These are phyloP conservation scores for Macropis europaea DNA, from an alignment of 2,888 invertebrate species.

Conservation along the genomic window DNA sequence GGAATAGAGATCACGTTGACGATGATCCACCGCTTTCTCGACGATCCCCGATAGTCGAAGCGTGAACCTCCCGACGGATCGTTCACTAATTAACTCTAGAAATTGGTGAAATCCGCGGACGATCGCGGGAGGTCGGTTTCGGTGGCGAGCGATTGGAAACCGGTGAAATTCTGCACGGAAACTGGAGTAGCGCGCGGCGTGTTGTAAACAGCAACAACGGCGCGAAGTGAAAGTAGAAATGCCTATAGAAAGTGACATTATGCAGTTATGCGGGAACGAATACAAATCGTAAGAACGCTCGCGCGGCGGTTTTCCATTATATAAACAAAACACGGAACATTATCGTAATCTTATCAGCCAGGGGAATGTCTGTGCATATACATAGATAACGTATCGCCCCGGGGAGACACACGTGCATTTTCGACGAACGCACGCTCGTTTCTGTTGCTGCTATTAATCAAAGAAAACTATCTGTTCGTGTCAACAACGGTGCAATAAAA, in stretches of 20 bases:
- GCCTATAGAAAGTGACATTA: constrained; percentile 57
- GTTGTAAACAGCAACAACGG: constrained; percentile 32
- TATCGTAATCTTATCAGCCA: constrained; percentile 14
- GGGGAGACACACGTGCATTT: constrained; percentile 2
- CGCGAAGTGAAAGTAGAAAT: constrained; percentile 55
- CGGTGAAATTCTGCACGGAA: constrained; percentile 47
- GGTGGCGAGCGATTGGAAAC: constrained; percentile 27
- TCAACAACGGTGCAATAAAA: too few relatives aligned
- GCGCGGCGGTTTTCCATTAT: constrained; percentile 21
- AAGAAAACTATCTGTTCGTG: too few relatives aligned
- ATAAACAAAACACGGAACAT: constrained; percentile 30
- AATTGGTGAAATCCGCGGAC: too few relatives aligned
- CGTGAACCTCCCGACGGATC: too few relatives aligned
- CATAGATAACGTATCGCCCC: constrained; percentile 11
- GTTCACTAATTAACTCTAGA: too few relatives aligned
- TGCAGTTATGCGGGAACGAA: constrained; percentile 49
- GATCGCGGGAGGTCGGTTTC: not conserved
- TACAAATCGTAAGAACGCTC: constrained; percentile 36
- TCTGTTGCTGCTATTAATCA: constrained; percentile 3
- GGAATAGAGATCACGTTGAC: too few relatives aligned
- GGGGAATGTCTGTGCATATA: not conserved
- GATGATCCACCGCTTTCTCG: too few relatives aligned
- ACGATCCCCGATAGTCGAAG: too few relatives aligned
- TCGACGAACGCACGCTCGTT: constrained; percentile 29
- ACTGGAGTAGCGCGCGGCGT: constrained; percentile 41